These are phyloP conservation scores for Drymonia ruficornis DNA, from an alignment of 2,888 invertebrate genomes.

Conservation along the genomic window DNA sequence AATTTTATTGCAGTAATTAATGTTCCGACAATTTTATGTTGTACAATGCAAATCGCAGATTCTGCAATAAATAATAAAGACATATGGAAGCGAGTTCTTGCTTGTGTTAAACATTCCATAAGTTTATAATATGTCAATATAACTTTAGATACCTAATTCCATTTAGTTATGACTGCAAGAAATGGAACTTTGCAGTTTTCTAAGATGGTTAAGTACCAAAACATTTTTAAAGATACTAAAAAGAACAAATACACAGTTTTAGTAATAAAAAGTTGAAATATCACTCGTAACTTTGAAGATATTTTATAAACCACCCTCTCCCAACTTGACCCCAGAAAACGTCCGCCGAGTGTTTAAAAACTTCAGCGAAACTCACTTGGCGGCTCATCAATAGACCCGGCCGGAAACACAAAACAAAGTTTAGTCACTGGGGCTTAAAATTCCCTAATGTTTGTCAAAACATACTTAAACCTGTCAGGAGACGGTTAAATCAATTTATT, in stretches of 20 bases:
- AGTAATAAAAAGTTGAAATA: not conserved
- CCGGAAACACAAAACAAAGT: constrained; percentile 67
- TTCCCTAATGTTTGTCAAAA: constrained; percentile 81
- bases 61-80: constrained; percentile 10
- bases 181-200: too few relatives aligned
- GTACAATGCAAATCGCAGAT: constrained; percentile 9
- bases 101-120: too few relatives aligned
- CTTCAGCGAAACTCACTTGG: constrained; percentile 57
- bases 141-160: too few relatives aligned
- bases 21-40: constrained; percentile 8
- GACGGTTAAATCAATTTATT: constrained; percentile 83
- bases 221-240: too few relatives aligned
- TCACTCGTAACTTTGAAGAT: not conserved
- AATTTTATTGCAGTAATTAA: constrained; percentile 20
- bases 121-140: too few relatives aligned
- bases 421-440: constrained; percentile 71
- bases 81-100: not conserved
- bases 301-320: constrained; percentile 12
- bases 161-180: too few relatives aligned
- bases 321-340: constrained; percentile 22
- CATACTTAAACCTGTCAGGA: constrained; percentile 80
- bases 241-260: not conserved
- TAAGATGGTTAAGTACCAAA: too few relatives aligned
- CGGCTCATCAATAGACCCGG: constrained; percentile 56
- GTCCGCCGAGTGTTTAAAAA: constrained; percentile 50